A percentile compares a stretch with the other conserved stretches of the same genome.
phyloP scores from a whole-genome alignment of 2,797 vertebrate genomes.

The Lacerta viridis region DNA sequence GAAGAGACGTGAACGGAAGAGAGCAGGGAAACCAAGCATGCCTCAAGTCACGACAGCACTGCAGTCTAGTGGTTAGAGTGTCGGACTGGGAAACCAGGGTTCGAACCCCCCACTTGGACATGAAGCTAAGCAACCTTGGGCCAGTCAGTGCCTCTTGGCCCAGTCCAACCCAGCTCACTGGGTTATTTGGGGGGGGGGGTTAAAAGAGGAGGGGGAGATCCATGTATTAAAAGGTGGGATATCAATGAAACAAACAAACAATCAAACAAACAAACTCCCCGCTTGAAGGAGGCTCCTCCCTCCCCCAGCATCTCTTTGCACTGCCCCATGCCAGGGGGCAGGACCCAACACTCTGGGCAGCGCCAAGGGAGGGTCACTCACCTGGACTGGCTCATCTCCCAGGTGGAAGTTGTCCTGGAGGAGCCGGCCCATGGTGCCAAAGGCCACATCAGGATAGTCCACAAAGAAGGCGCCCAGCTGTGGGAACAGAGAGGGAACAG shows the following conservation, averaged over 20 bases:
- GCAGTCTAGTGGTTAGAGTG: no score
- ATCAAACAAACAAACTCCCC: no score
- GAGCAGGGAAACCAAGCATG: no score
- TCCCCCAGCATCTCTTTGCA: no score
- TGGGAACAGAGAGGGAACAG: fast-evolving
- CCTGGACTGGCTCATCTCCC: constrained; percentile 61
- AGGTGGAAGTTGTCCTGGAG: constrained; percentile 80
- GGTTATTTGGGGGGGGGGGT: no score
- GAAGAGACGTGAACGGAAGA: neutral
- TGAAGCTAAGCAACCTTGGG: no score
- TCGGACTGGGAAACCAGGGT: no score
- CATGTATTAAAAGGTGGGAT: no score
- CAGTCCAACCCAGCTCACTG: no score
- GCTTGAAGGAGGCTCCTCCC: neutral
- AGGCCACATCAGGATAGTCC: constrained; percentile 80
- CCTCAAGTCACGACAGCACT: no score
- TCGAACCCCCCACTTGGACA: no score
- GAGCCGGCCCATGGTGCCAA: constrained; percentile 77
- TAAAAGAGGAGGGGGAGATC: no score
- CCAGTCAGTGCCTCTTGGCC: neutral
- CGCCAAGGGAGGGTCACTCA: constrained; percentile 30
- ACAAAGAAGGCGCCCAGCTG: constrained; percentile 79
- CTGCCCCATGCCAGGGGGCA: neutral
- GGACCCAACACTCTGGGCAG: fast-evolving
- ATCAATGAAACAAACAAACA: neutral